Evolutionary conservation across 2,888 invertebrate genomes (phyloP).

Genomic region (Bombylius discolor): DNA sequence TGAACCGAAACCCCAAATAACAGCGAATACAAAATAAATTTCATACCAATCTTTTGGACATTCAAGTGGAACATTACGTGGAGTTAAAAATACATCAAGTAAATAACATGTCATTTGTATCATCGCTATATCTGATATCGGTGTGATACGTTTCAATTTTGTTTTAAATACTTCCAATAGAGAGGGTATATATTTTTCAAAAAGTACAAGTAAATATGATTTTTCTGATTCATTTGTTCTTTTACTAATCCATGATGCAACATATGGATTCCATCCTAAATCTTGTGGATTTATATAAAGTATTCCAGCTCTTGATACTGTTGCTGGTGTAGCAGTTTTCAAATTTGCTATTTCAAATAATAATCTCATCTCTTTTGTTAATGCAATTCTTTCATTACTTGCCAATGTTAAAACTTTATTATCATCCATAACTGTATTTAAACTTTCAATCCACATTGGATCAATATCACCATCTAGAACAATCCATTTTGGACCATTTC

Average conservation of each 20-base stretch:
- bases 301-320: slow-evolving; percentile 89
- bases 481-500: slow-evolving; percentile 86
- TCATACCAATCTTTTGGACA: slow-evolving; percentile 89
- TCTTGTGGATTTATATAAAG: slow-evolving; percentile 89
- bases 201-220: slow-evolving; percentile 69
- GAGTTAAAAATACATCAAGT: slow-evolving; percentile 71
- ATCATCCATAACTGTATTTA: slow-evolving; percentile 95
- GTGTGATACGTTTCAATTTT: slow-evolving; percentile 79
- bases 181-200: slow-evolving; percentile 85
- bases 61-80: slow-evolving; percentile 67
- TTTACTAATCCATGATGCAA: slow-evolving; percentile 78
- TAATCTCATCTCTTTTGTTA: slow-evolving; percentile 77
- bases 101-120: slow-evolving; percentile 78
- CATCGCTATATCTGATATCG: slow-evolving; percentile 80
- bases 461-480: slow-evolving; percentile 93
- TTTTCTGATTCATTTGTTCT: slow-evolving; percentile 58
- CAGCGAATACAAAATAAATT: slow-evolving; percentile 80
- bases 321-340: slow-evolving; percentile 87
- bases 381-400: slow-evolving; percentile 85
- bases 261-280: slow-evolving; percentile 86
- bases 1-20: slow-evolving; percentile 90
- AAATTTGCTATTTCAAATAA: slow-evolving; percentile 88
- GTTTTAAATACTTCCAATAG: slow-evolving; percentile 58
- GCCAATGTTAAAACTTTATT: slow-evolving; percentile 87
- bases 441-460: slow-evolving; percentile 96